phyloP scores from a whole-genome alignment of 2,797 vertebrate species.

The Cynodonichthys magdalenae region DNA sequence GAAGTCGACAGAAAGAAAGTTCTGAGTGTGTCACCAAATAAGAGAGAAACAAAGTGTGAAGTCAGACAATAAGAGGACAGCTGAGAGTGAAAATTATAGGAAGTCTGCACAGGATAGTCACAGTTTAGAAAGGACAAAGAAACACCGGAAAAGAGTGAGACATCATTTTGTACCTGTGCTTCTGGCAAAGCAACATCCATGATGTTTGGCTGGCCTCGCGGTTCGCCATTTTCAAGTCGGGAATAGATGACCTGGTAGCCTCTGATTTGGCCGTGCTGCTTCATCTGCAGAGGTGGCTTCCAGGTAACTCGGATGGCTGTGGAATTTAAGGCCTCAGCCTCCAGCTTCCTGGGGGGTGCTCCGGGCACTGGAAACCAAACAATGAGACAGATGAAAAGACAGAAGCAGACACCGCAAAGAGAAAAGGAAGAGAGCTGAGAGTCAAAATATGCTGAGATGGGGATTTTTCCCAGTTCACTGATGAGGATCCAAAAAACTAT shows the following conservation, averaged over 20 bases:
- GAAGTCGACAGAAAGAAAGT: constrained; percentile 38
- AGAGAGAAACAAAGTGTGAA: constrained; percentile 60
- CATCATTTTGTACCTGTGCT: constrained; percentile 85
- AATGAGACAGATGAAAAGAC: not conserved
- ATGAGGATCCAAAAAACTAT: constrained; percentile 45
- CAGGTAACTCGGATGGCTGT: constrained; percentile 92
- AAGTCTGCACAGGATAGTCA: constrained; percentile 46
- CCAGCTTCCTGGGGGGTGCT: constrained; percentile 88
- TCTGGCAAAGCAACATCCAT: constrained; percentile 93
- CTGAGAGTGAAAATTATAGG: constrained; percentile 47
- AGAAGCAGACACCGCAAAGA: constrained; percentile 5
- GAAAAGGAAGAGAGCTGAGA: constrained; percentile 6
- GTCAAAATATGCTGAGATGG: constrained; percentile 43
- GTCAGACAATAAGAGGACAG: constrained; percentile 32
- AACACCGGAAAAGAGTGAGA: constrained; percentile 26
- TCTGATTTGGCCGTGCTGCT: constrained; percentile 94
- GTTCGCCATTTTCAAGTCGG: constrained; percentile 90
- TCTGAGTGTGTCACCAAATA: constrained; percentile 45
- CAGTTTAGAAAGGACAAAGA: constrained; percentile 26
- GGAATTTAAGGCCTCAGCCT: constrained; percentile 91
- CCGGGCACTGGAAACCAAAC: constrained; percentile 82
- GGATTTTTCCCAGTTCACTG: constrained; percentile 36
- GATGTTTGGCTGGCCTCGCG: constrained; percentile 90
- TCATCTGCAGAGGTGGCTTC: constrained; percentile 91
- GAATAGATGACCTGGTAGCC: constrained; percentile 95